These are phyloP conservation scores for Ciconia stormi DNA, from an alignment of 2,113 vertebrate genomes.

Conservation along the genomic window DNA sequence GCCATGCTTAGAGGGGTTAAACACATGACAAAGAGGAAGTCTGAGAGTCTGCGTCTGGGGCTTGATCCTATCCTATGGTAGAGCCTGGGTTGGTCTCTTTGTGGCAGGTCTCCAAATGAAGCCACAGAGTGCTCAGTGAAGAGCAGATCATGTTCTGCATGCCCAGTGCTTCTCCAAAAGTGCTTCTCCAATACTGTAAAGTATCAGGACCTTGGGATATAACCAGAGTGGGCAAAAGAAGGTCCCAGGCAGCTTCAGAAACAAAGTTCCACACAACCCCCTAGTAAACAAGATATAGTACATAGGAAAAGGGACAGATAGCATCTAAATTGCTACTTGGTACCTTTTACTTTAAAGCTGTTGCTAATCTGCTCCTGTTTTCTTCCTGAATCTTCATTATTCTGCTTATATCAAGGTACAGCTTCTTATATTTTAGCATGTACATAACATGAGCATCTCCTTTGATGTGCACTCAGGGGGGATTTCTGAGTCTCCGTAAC, in stretches of 20 bases:
- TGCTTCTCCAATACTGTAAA: no score
- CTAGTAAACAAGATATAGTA: not conserved
- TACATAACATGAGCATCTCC: not conserved
- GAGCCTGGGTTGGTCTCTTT: not conserved
- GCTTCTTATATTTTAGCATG: not conserved
- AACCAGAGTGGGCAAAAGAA: not conserved
- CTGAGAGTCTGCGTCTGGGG: no score
- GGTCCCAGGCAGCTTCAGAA: not conserved
- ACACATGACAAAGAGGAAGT: not conserved
- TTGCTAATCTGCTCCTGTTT: not conserved
- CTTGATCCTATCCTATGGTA: not conserved
- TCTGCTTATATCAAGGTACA: not conserved
- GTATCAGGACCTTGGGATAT: no score
- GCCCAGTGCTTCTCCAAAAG: not conserved
- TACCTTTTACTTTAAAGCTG: not conserved
- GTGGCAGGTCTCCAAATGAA: not conserved
- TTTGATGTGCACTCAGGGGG: not conserved
- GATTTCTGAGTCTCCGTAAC: not conserved
- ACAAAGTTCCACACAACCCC: not conserved
- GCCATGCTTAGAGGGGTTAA: no score
- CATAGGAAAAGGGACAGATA: not conserved
- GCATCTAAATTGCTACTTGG: not conserved
- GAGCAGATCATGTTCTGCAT: not conserved
- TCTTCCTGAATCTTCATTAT: not conserved
- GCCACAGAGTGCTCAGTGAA: not conserved